phyloP scores from a whole-genome alignment of 2,113 vertebrate species.

The Platysternon megacephalum region DNA sequence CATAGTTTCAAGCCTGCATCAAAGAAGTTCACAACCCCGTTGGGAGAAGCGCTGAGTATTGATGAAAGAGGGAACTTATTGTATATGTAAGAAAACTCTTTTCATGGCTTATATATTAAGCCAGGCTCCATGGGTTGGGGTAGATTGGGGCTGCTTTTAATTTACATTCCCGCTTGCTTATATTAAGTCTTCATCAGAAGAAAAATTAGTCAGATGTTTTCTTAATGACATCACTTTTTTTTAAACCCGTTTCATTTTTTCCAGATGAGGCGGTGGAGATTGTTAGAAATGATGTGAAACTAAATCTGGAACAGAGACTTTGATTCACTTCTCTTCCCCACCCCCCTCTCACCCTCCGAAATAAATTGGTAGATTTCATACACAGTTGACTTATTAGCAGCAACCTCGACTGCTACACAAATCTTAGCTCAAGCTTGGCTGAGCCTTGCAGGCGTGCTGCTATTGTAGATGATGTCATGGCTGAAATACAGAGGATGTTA shows the following conservation, averaged over 20 bases:
- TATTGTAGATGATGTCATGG: background rate
- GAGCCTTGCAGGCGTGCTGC: slow-evolving; percentile 5
- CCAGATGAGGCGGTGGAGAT: slow-evolving; percentile 63
- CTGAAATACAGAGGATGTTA: background rate
- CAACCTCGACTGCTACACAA: slow-evolving; percentile 22
- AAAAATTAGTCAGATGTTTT: slow-evolving; percentile 73
- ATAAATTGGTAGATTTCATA: slow-evolving; percentile 63
- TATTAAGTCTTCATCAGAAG: slow-evolving; percentile 74
- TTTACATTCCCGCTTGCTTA: slow-evolving; percentile 67
- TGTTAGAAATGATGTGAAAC: slow-evolving; percentile 69
- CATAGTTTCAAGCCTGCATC: slow-evolving; percentile 74
- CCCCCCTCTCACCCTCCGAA: slow-evolving; percentile 39
- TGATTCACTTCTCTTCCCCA: slow-evolving; percentile 67
- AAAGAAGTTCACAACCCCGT: slow-evolving; percentile 76
- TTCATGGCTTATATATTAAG: slow-evolving; percentile 75
- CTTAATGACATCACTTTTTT: slow-evolving; percentile 65
- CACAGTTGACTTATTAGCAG: slow-evolving; percentile 51
- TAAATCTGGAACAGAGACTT: slow-evolving; percentile 75
- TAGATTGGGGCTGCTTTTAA: slow-evolving; percentile 75
- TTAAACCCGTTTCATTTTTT: slow-evolving; percentile 71
- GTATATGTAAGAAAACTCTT: slow-evolving; percentile 78
- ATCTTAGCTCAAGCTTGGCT: slow-evolving; percentile 3
- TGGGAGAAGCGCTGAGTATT: slow-evolving; percentile 74
- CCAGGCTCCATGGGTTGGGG: slow-evolving; percentile 52
- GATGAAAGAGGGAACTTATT: slow-evolving; percentile 79